Conservation (phyloP, 2,113 vertebrate species). For the Cacatua alba region DNA sequence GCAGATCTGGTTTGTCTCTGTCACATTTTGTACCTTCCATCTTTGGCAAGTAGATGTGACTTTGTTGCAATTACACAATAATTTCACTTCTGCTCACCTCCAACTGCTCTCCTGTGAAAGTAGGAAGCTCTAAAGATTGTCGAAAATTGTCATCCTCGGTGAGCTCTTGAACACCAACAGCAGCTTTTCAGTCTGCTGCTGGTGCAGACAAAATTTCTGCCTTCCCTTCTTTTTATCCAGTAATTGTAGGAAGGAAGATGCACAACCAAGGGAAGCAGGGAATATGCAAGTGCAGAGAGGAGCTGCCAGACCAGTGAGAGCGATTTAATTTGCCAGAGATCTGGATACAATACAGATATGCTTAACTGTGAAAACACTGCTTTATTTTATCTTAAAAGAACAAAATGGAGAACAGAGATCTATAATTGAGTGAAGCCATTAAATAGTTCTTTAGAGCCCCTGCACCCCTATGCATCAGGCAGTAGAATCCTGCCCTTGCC, state of each 20-base stretch:
- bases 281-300: background rate
- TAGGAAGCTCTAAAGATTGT: background rate
- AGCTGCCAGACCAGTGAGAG: background rate
- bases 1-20: background rate
- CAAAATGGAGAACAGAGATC: background rate
- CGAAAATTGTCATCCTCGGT: background rate
- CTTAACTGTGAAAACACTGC: background rate
- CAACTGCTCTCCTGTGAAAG: background rate
- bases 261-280: background rate
- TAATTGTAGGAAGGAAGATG: background rate
- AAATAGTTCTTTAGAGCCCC: background rate
- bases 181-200: background rate
- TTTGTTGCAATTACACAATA: background rate
- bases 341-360: background rate
- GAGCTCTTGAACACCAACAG: background rate
- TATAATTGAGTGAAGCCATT: background rate
- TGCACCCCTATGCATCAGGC: background rate
- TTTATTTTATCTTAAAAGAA: background rate
- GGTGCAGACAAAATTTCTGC: background rate
- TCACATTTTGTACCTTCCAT: background rate
- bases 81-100: constrained; percentile 28
- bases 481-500: background rate
- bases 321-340: constrained; percentile 2
- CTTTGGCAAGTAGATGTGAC: background rate
- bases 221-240: background rate